Base-by-base conservation (phyloP, 2,888 invertebrate species). In the Aphrophora alni region DNA sequence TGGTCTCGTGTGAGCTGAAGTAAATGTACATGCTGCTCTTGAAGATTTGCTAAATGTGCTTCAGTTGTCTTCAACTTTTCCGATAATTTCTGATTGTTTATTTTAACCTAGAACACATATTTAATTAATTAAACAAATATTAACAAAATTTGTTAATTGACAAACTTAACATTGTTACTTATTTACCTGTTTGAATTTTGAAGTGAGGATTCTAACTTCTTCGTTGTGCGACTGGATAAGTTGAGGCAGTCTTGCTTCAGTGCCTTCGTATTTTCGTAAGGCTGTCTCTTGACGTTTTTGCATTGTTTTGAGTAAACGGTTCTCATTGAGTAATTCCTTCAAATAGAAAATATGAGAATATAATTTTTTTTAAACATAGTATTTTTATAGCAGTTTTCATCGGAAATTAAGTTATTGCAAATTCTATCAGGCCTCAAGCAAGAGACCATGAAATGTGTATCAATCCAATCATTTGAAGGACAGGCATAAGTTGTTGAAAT, bases 221-320 rank as follows among this genome's bases (percentile, higher is more conserved):
- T 95, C 95, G 82, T 92, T 93, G 87, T 95, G 95, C 0, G 94
- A 93, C 87, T 93, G 93, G 59, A 96, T 89, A 3, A 94, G 90
- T 86, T 93, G 92, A 0, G 95, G 95, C 75, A 95, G 88, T 87
- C 95, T 95, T 0, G 95, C 95, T 86, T 93, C 93, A 0, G 93
- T 92, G 38, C 93, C 94, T 88, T 96, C 95, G 86, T 94, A 94
- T 90, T 93, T 93, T 84, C 92, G 92, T 76, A 96, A 88, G 0
- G 95, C 95, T 81, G 92, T 92, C 86, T 95, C 95, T 86, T 95
- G 95, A 75, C 95, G 91, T 87, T 94, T 95, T 87, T 95, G 95
- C 59, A 95, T 88, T 3, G 93, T 94, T 85, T 93, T 93, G 38
- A 96, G 87, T 59, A 94, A 90, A 84, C 93, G 92, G 87, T 96